These are phyloP conservation scores for Apodemus speciosus DNA, from an alignment of 2,113 vertebrate genomes.

Conservation along the genomic window DNA sequence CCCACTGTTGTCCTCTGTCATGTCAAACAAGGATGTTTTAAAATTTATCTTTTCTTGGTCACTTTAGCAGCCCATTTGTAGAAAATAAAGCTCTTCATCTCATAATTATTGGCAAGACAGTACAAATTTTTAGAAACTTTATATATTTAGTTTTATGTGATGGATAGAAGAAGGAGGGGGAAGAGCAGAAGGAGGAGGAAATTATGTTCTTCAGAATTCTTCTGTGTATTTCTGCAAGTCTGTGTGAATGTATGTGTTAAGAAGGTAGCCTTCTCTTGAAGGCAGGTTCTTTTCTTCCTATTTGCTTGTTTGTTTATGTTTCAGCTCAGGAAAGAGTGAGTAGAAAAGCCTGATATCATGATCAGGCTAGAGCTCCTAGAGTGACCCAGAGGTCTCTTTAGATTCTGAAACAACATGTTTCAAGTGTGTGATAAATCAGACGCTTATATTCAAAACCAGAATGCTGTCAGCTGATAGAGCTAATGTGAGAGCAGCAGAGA, in stretches of 20 bases:
- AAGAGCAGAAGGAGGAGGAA: rapidly evolving
- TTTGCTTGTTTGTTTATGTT: slow-evolving; percentile 36
- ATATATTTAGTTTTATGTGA: neutral
- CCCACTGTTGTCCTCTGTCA: neutral
- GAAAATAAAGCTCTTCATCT: neutral
- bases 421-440: slow-evolving; percentile 43
- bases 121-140: slow-evolving; percentile 39
- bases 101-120: slow-evolving; percentile 41
- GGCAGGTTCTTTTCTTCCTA: neutral
- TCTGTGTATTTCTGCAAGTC: slow-evolving; percentile 54
- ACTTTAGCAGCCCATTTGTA: neutral
- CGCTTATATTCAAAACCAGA: slow-evolving; percentile 65
- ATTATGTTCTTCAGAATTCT: neutral
- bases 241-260: slow-evolving; percentile 55
- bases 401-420: slow-evolving; percentile 51
- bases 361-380: slow-evolving; percentile 53
- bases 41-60: neutral
- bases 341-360: slow-evolving; percentile 45
- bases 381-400: slow-evolving; percentile 28
- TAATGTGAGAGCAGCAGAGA: slow-evolving; percentile 48
- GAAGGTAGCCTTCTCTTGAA: neutral
- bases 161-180: neutral
- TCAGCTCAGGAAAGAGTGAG: slow-evolving; percentile 61
- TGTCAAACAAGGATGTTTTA: neutral
- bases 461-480: slow-evolving; percentile 51